Evolutionary conservation across 2,888 invertebrate species (phyloP), one percentile per base, ranked within the genome.

Genomic region (Blastobasis adustella): DNA sequence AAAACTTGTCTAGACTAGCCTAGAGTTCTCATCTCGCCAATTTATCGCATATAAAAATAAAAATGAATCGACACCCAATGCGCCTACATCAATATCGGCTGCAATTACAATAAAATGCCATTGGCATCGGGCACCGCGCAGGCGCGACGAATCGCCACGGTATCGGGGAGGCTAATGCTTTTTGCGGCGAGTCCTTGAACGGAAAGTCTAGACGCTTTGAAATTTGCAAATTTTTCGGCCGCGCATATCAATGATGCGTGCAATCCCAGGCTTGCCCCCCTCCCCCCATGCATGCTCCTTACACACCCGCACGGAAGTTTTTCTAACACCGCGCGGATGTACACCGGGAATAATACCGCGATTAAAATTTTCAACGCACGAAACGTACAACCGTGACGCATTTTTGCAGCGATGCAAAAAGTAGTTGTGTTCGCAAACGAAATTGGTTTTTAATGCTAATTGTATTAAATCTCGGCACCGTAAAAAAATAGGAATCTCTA

Each of bases 191-290:
- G 73, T 73, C 78, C 77, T 82, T 82, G 79, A 78, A 74, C 70
- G 68, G 66, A 74, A 75, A 78, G 80, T 81, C 83, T 84, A 83
- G 86, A 82, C 83, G 66, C 59, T 75, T 77, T 76, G 73, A 74
- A 73, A 81, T 83, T 84, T 82, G 75, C 78, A 76, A 76, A 83
- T 82, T 81, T 78, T 78, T 81, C 78, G 82, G 70, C 70, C 71
- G 76, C 76, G 85, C 80, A 85, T 85, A 76, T 73, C 72, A 85
- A 84, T 84, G 76, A 80, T 81, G 72, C 73, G 75, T 79, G 79
- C 69, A 76, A 76, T 74, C 62, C 70, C 63, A 62, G 69, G 70
- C 86, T 85, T 76, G 83, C 73, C 82, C 84, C 59, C 71, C 69
- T 73, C 60, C 66, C 73, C 71, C 72, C 73, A 71, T 66, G 66